Conservation (phyloP, 1,140 invertebrate species). For the Drosophila tristis region DNA sequence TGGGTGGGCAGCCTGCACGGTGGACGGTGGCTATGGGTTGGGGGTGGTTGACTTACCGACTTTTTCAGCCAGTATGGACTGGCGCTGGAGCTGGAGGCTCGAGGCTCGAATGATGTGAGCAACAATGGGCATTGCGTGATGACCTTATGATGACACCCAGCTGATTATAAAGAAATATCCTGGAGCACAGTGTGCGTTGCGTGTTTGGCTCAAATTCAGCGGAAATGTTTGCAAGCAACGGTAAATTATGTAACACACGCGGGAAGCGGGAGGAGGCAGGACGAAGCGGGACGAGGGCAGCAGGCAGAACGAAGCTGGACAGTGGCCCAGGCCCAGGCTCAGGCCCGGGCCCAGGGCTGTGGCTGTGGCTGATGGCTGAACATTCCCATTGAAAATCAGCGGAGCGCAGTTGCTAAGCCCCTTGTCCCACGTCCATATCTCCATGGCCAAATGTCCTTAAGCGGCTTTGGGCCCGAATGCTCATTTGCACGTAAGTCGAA, state of each 20-base stretch:
- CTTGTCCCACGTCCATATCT: constrained; percentile 51
- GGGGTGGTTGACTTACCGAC: constrained; percentile 50
- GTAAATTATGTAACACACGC: constrained; percentile 79
- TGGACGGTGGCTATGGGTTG: background rate
- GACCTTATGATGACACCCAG: constrained; percentile 83
- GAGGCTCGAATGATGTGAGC: constrained; percentile 37
- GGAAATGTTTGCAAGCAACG: constrained; percentile 79
- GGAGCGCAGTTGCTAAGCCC: constrained; percentile 74
- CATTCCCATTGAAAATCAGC: constrained; percentile 68
- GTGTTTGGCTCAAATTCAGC: constrained; percentile 73
- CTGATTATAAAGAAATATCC: constrained; percentile 79
- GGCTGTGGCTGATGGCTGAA: background rate
- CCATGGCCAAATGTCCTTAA: constrained; percentile 58
- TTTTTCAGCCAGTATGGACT: background rate
- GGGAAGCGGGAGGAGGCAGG: background rate
- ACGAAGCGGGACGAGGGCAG: background rate
- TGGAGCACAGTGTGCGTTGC: constrained; percentile 32
- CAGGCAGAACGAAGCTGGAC: background rate
- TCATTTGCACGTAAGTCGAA: constrained; percentile 69
- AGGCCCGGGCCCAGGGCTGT: too few species aligned
- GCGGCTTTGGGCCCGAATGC: constrained; percentile 65
- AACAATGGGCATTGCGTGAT: constrained; percentile 64
- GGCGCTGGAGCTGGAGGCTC: background rate
- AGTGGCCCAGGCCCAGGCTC: too few species aligned
- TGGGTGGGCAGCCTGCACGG: background rate